Evolutionary conservation across 2,113 vertebrate genomes (phyloP), one percentile per base, ranked within the genome.

Genomic region (Chaetodon auriga): DNA sequence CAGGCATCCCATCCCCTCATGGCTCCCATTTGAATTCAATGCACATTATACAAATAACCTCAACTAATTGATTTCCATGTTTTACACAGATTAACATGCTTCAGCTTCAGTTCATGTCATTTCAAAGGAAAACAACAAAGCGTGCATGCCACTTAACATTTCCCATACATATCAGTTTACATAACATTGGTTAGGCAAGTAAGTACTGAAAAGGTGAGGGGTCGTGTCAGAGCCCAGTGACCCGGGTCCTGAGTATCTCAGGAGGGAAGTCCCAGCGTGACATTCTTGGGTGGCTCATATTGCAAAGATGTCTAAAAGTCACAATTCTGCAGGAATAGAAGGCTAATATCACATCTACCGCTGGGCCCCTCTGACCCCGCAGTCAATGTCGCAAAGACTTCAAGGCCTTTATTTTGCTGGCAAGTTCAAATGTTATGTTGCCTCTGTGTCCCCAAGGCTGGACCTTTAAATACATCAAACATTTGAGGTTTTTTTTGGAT

Each of bases 151-250:
- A 66, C 48, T 90, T 88, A 87, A 92, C 88, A 91, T 92, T 93
- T 93, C 92, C 91, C 92, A 92, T 88, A 93, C 70, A 45, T 92
- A 93, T 93, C 89, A 9, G 38, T 84, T 93, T 90, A 78, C 91
- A 81, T 74, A 89, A 92, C 89, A 81, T 11, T 54, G 78, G 64
- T 38, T 61, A 48, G 75, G 69, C 68, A 85, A 74, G 80, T 82
- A 71, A 86, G 83, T 63, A 78, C 43, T 23, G 54, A 43, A 70
- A 81, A 72, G 90, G 90, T 92, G 62, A 90, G 69, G 64, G 93
- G 90, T 91, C 88, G 8, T 84, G 88, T 88, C 85, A 89, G 75
- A 87, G 45, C 73, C 68, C 60, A 57, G 66, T 89, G 90, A 93
- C 87, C 90, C 63, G n/a, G 68, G 82, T 81, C 87, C 64, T 23